Conservation (phyloP, 2,797 vertebrate species). For the Champsocephalus esox region DNA sequence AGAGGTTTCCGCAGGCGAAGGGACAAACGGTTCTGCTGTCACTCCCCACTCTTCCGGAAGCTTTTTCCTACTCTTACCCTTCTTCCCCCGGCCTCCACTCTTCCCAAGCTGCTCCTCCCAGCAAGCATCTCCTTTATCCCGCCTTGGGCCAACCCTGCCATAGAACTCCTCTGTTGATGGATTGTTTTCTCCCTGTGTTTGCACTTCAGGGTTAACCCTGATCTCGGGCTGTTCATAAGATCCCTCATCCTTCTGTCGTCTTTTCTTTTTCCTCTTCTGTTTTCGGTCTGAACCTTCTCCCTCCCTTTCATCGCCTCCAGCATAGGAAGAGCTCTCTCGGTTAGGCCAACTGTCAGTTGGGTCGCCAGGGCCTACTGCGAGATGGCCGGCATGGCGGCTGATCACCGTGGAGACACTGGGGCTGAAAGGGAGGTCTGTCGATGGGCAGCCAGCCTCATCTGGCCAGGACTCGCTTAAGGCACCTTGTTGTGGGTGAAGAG, state of each 20-base stretch:
- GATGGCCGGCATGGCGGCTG: conserved; percentile 76
- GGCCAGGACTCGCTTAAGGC: conserved; percentile 79
- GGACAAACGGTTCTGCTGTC: conserved; percentile 69
- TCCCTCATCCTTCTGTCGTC: conserved; percentile 81
- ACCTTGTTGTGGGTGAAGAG: conserved; percentile 85
- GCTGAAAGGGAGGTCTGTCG: conserved; percentile 82
- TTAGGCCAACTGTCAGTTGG: conserved; percentile 65
- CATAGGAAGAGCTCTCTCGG: conserved; percentile 65
- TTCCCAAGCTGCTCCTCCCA: conserved; percentile 84
- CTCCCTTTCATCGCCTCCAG: conserved; percentile 78
- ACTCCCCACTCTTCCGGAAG: conserved; percentile 85
- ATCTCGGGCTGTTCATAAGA: conserved; percentile 65
- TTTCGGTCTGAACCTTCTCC: conserved; percentile 78
- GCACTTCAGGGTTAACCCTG: conserved; percentile 56
- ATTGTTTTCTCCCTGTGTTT: conserved; percentile 64
- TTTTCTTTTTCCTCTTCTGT: conserved; percentile 88
- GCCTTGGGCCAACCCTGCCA: conserved; percentile 70
- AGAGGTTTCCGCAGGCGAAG: conserved; percentile 41
- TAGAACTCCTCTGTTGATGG: conserved; percentile 67
- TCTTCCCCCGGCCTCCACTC: conserved; percentile 79
- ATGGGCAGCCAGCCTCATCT: conserved; percentile 66
- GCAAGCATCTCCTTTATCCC: conserved; percentile 72
- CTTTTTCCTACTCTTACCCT: conserved; percentile 84
- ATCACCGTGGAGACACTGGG: conserved; percentile 84
- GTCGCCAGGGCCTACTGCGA: conserved; percentile 72